Evolutionary conservation across 2,888 invertebrate genomes (phyloP).

Genomic region (Tholera decimalis): DNA sequence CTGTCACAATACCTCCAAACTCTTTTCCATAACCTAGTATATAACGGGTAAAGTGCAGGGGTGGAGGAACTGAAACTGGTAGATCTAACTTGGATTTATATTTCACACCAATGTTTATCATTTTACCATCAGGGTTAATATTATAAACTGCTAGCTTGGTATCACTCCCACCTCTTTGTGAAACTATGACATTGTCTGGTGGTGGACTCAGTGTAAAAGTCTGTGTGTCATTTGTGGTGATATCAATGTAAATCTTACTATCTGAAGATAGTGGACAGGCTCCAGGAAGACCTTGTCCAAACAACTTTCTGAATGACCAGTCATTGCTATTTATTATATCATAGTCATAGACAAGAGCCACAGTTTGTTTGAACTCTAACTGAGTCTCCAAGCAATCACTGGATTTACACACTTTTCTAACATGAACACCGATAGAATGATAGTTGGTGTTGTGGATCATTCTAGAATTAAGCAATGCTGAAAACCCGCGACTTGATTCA

Average conservation of each 20-base stretch:
- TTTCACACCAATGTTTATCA: slow-evolving; percentile 94
- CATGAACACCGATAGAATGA: slow-evolving; percentile 97
- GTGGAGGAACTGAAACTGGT: slow-evolving; percentile 91
- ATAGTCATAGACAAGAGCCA: slow-evolving; percentile 97
- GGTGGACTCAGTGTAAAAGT: slow-evolving; percentile 92
- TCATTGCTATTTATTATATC: slow-evolving; percentile 93
- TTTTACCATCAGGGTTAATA: slow-evolving; percentile 89
- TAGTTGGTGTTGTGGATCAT: slow-evolving; percentile 98
- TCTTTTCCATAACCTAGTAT: slow-evolving; percentile 98
- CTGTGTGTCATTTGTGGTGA: slow-evolving; percentile 92
- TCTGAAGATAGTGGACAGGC: slow-evolving; percentile 95
- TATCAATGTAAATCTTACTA: slow-evolving; percentile 96
- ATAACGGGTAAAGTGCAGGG: slow-evolving; percentile 95
- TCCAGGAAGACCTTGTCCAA: slow-evolving; percentile 96
- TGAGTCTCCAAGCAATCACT: slow-evolving; percentile 91
- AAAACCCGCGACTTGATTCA: slow-evolving; percentile 96
- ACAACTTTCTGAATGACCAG: slow-evolving; percentile 97
- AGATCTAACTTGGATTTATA: slow-evolving; percentile 88
- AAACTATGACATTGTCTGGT: slow-evolving; percentile 91
- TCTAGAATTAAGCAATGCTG: slow-evolving; percentile 97
- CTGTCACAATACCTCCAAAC: slow-evolving; percentile 96
- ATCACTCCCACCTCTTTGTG: slow-evolving; percentile 93
- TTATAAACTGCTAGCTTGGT: slow-evolving; percentile 94
- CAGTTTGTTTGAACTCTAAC: slow-evolving; percentile 96
- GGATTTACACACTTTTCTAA: slow-evolving; percentile 95